phyloP scores from a whole-genome alignment of 2,888 invertebrate genomes.

The Atethmia centrago region DNA sequence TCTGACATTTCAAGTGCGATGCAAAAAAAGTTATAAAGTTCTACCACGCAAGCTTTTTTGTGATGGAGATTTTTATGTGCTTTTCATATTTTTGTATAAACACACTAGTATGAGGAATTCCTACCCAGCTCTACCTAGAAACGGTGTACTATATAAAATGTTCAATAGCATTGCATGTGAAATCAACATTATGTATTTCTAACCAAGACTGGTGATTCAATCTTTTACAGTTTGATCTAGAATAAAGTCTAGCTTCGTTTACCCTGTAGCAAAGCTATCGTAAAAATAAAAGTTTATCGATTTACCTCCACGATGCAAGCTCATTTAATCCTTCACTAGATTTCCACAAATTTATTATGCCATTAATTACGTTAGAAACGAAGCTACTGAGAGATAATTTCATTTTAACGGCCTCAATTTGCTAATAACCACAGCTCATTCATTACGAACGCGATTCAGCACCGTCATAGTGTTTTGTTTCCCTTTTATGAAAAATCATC shows the following conservation, averaged over 20 bases:
- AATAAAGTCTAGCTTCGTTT: neutral
- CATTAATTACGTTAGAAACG: conserved; percentile 74
- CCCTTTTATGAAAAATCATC: conserved; percentile 82
- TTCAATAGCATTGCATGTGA: neutral
- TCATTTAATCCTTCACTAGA: conserved; percentile 79
- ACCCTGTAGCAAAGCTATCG: conserved; percentile 8
- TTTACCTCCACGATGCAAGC: conserved; percentile 44
- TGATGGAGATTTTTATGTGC: neutral
- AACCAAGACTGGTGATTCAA: no score
- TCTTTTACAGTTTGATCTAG: neutral
- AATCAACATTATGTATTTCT: neutral
- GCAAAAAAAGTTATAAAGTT: conserved; percentile 51
- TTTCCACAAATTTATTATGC: conserved; percentile 81
- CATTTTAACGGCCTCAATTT: conserved; percentile 84
- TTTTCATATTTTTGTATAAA: conserved; percentile 10
- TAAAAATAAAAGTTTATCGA: conserved; percentile 48
- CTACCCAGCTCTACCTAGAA: neutral
- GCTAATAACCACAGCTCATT: conserved; percentile 83
- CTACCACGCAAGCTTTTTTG: conserved; percentile 39
- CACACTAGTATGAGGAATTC: neutral
- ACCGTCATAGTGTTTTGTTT: conserved; percentile 84
- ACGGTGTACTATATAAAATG: neutral
- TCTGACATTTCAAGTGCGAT: conserved; percentile 39
- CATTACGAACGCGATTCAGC: conserved; percentile 81
- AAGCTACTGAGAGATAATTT: conserved; percentile 81